Base-by-base conservation (phyloP, 2,888 invertebrate genomes). In the Copidosoma aretas region DNA sequence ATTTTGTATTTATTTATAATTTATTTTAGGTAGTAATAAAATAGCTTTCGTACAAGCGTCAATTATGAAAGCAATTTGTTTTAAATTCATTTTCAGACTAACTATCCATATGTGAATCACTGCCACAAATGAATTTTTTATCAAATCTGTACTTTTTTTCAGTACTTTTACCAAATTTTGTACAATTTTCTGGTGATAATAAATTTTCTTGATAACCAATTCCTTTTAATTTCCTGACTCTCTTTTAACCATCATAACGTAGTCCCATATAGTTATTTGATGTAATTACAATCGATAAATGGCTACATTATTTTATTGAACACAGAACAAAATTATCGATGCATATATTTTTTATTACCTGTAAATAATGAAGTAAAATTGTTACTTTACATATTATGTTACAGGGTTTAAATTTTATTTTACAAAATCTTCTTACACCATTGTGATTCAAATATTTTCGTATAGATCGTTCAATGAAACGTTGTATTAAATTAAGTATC, bases 1-100 rank as follows among this genome's bases (percentile, higher is more conserved):
- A 80, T 79, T 75, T 79, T 81, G 76, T 82, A 83, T 83, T 83
- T 83, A 83, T 82, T 83, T 79, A 77, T 83, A 82, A 83, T 82
- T 83, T 83, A 83, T 83, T 83, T 74, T 83, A 79, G 80, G 77
- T 80, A 80, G 80, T 79, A 75, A 80, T 32, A 5, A 78, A 78
- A 80, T 77, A 32, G 32, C 32, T 32, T 32, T 68, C 65, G 63
- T 10, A 56, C 1, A 64, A 71, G 68, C 60, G 53, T n/a, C 43
- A 56, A 10, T 61, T 65, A 57, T 24, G 61, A 67, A 67, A 58
- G 54, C 43, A 64, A 71, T 39, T 49, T 62, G 3, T 32, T 32
- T 32, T 32, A 32, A 3, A 5, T 8, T 5, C 8, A 32, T 32
- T 32, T 32, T 32, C 32, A 32, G 8, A 32, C 32, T 5, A 32